Evolutionary conservation across 2,113 vertebrate species (phyloP), one percentile per base, ranked within the genome.

Genomic region (Microcebus lehilahytsara): DNA sequence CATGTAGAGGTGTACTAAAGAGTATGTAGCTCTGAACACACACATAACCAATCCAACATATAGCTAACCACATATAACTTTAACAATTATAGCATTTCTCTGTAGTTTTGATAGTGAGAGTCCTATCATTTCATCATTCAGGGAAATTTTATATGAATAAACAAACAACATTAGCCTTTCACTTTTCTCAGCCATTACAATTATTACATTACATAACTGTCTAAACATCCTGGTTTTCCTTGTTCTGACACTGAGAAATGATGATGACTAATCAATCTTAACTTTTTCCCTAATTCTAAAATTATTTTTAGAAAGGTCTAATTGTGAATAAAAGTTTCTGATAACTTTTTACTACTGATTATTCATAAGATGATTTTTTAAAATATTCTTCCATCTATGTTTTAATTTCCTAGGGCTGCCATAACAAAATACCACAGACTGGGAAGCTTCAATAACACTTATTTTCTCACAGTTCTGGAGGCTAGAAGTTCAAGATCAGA

Each of bases 21-120:
- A 62, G 7, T 5, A 40, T 19, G 3, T 77, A 27, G 42, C 27
- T 51, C 19, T 69, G 85, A 89, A 92, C 2, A 56, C 6, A 51
- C 56, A 97, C 23, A 81, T 85, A 90, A 74, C 6, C 12, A 84
- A 78, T n/a, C 1, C 67, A 64, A 79, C 6, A 34, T 32, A 6
- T 56, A 69, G 60, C 0, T 46, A 79, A 72, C 27, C 74, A 79
- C 10, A 53, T 25, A 1, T 49, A 51, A 16, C 23, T 77, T 23
- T 23, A 87, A 19, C 60, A 13, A 87, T 64, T 87, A 53, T 64
- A 95, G 9, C 22, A 84, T 87, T 77, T 88, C 16, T 83, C 46
- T 96, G 14, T 34, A 95, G 67, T 95, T 97, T 78, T 97, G 20
- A 71, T 93, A 96, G 80, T 40, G 40, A 93, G 96, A 96, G 79